Evolutionary conservation across 2,113 vertebrate species (phyloP), one percentile per base, ranked within the genome.

Genomic region (Vicugna pacos): DNA sequence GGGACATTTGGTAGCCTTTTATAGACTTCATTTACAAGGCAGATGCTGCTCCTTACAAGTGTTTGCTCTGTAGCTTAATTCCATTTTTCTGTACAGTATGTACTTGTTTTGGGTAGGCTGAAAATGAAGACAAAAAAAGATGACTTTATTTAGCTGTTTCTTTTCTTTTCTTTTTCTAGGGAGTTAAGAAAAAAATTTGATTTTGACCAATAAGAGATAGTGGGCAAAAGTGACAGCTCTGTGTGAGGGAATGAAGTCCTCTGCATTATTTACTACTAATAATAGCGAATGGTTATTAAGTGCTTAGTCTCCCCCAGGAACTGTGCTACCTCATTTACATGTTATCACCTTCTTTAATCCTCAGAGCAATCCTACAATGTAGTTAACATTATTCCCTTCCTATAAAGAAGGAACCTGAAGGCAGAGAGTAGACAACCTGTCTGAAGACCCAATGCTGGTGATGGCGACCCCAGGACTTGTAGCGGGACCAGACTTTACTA

Each of bases 11-110:
- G 98, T 97, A 97, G 97, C 96, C 97, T 97, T 97, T 98, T 97
- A 98, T 98, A 98, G 97, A 98, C 96, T 98, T 96, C 97, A 97
- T 98, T 98, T 97, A 97, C 97, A 98, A 98, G 96, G 97, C 98
- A 98, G 97, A 98, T 98, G 96, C 97, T 96, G 89, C 95, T 98
- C 88, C 97, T 96, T 89, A 95, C 89, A 97, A 98, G 97, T 97
- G 97, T 98, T 95, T 98, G 97, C 95, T 97, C 95, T 96, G 96
- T 92, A 97, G 97, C 89, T 97, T 94, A 96, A 98, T 97, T 97
- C 96, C 96, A 95, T 97, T 97, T 97, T 94, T 97, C 96, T 97
- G 96, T 97, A 97, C 97, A 98, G 97, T 97, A 97, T 98, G 97
- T 98, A 97, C 97, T 98, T 98, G 97, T 98, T 98, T 98, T 95